A percentile compares a stretch with the other conserved stretches of the same genome.
Conservation (phyloP, 2,113 vertebrate genomes). For the Globicephala melas region DNA sequence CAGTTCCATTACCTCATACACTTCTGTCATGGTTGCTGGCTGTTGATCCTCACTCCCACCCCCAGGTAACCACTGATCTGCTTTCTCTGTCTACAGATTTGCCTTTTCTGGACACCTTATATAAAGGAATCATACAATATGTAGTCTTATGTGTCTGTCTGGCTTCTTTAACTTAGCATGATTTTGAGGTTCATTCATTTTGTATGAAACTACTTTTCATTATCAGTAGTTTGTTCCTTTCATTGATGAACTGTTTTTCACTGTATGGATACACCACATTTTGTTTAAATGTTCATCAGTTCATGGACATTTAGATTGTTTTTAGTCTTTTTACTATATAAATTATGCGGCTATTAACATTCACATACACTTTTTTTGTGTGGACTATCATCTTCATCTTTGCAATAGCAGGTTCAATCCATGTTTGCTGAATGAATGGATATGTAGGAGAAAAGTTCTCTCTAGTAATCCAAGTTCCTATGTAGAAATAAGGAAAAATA, state of each 20-base stretch:
- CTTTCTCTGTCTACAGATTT: too few relatives aligned
- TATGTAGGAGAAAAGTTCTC: background rate
- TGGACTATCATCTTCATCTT: background rate
- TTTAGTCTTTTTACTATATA: background rate
- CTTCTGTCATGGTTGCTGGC: background rate
- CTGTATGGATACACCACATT: background rate
- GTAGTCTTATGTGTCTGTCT: too few relatives aligned
- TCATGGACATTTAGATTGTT: background rate
- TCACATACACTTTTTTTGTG: background rate
- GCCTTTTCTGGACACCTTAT: too few relatives aligned
- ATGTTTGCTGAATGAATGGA: background rate
- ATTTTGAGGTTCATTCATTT: too few relatives aligned
- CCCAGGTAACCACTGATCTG: too few relatives aligned
- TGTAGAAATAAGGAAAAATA: background rate
- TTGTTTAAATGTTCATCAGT: background rate
- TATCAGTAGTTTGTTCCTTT: background rate
- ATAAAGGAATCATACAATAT: too few relatives aligned
- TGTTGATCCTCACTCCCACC: background rate
- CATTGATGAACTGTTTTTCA: background rate
- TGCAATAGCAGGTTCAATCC: background rate
- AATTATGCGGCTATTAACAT: background rate
- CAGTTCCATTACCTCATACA: background rate
- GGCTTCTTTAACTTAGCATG: too few relatives aligned
- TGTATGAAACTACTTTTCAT: too few relatives aligned
- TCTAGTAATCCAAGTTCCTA: background rate